Percentiles rank a stretch among this genome's conserved stretches.
These are phyloP conservation scores for Papilio gigon DNA, from an alignment of 2,888 invertebrate species.

Conservation along the genomic window DNA sequence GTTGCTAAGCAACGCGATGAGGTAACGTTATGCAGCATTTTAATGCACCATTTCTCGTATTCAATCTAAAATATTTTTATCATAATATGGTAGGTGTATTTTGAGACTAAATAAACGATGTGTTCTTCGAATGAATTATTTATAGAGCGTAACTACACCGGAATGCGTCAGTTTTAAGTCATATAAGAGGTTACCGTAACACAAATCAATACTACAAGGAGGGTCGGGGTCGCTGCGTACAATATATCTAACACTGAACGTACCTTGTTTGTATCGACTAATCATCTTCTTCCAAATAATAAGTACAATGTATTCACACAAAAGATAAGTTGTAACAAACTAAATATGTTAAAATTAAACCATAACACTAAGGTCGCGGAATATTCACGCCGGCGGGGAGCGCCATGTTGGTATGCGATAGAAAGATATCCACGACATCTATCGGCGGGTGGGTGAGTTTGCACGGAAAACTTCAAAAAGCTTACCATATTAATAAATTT, in stretches of 20 bases:
- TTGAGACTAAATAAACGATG: not conserved
- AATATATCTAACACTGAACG: slow-evolving; percentile 41
- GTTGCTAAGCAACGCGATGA: slow-evolving; percentile 70
- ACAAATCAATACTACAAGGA: slow-evolving; percentile 59
- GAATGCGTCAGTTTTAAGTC: slow-evolving; percentile 16
- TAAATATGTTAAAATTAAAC: slow-evolving; percentile 46
- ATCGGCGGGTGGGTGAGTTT: slow-evolving; percentile 51
- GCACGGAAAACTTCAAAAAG: slow-evolving; percentile 14
- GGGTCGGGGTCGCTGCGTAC: slow-evolving; percentile 44
- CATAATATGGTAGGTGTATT: not conserved
- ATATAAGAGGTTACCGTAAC: slow-evolving; percentile 45
- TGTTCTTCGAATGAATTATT: not conserved
- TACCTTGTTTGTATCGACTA: slow-evolving; percentile 52
- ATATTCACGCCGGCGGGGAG: slow-evolving; percentile 52
- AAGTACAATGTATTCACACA: slow-evolving; percentile 39
- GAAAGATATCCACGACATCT: slow-evolving; percentile 61
- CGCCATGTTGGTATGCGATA: slow-evolving; percentile 57
- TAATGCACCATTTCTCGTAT: slow-evolving; percentile 58
- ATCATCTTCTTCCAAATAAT: slow-evolving; percentile 47
- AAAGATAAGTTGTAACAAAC: slow-evolving; percentile 43
- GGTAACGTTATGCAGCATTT: slow-evolving; percentile 63
- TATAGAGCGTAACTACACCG: slow-evolving; percentile 1
- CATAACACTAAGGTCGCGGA: slow-evolving; percentile 56
- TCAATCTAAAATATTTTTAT: not conserved
- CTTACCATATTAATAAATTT: slow-evolving; percentile 10